These are phyloP conservation scores for Alca torda DNA, from an alignment of 2,797 vertebrate species.

Conservation along the genomic window DNA sequence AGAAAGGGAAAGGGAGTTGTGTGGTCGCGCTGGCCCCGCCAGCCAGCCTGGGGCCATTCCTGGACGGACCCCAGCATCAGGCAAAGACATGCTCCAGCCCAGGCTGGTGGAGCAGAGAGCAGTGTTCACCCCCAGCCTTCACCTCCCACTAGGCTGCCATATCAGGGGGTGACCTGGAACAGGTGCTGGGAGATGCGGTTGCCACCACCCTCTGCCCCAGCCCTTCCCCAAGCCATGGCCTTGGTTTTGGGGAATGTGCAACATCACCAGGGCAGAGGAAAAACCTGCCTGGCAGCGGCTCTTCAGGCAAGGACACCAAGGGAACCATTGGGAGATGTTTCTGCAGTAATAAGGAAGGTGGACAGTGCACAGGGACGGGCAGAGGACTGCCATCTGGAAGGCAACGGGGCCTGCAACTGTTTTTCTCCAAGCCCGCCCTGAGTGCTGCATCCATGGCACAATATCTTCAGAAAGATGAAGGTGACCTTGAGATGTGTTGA, in stretches of 20 bases:
- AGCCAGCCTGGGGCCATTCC: neutral
- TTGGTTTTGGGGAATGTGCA: neutral
- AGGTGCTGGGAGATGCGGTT: neutral
- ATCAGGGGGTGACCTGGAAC: neutral
- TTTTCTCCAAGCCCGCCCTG: neutral
- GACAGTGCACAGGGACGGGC: neutral
- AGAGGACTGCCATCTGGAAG: neutral
- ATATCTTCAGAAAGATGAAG: neutral
- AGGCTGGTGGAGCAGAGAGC: neutral
- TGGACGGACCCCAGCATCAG: neutral
- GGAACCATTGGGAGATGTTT: neutral
- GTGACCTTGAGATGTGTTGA: neutral
- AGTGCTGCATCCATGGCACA: neutral
- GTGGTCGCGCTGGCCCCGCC: neutral
- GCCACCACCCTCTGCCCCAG: neutral
- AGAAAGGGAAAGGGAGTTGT: neutral
- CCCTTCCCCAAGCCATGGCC: neutral
- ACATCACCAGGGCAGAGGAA: neutral
- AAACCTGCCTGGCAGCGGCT: neutral
- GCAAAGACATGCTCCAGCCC: neutral
- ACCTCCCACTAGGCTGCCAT: neutral
- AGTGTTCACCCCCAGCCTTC: neutral
- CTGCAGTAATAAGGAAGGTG: neutral
- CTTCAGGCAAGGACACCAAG: neutral
- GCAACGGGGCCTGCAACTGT: neutral